Evolutionary conservation across 2,113 vertebrate genomes (phyloP), one percentile per base, ranked within the genome.

Genomic region (Hystrix cristata): DNA sequence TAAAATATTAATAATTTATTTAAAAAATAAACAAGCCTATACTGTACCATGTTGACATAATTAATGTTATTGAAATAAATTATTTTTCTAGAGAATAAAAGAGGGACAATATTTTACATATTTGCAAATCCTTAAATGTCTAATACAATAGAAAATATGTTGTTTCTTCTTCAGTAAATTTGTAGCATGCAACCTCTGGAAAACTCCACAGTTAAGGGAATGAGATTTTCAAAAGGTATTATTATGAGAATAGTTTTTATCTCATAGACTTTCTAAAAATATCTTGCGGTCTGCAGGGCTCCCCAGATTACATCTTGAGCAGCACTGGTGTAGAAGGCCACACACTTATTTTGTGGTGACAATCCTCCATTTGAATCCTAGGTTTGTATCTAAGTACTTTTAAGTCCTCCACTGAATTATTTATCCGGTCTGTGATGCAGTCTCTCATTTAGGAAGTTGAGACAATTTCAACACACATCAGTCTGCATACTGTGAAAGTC

Each of bases 161-260:
- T 60, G 8, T 43, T n/a, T 7, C 11, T 87, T 85, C 8, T 71
- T 85, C 13, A 43, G 38, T 38, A 38, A 38, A 38, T 38, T 38
- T 38, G 38, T 71, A 65, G 34, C 34, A 27, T 57, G 9, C 43
- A 87, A 95, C 5, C 5, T 62, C 48, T 94, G 62, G 23, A 60
- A 72, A 78, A 72, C 3, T 38, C 27, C 81, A 53, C 27, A 43
- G 9, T 71, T 76, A 74, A 89, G 46, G 86, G 1, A 69, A 57
- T 34, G 27, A 65, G 11, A 62, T 13, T 90, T 3, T 7, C 4
- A 7, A 83, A 76, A 72, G 11, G 18, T 79, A 79, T 46, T 86
- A 71, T 67, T 59, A 85, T 46, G 25, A 92, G 94, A 67, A 74
- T 29, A 19, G 31, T 78, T 92, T 82, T 89, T 43, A 43, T 93